These are phyloP conservation scores for Apogon hyalosoma DNA, from an alignment of 2,797 vertebrate species.

Conservation along the genomic window DNA sequence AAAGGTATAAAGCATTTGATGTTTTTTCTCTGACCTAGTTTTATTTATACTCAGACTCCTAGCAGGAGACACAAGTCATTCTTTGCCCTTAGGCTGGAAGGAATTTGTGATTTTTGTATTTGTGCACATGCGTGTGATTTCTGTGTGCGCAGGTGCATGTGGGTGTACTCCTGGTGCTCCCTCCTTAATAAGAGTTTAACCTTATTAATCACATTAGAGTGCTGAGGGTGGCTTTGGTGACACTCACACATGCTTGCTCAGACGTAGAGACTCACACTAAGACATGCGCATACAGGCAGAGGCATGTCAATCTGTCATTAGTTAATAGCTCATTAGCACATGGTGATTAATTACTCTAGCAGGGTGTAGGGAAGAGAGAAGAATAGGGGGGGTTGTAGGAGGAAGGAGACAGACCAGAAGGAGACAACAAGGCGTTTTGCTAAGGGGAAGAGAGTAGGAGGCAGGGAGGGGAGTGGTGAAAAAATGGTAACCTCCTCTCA, in stretches of 20 bases:
- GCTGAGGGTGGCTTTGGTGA: slow-evolving; percentile 64
- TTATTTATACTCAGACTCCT: slow-evolving; percentile 40
- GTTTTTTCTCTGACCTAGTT: slow-evolving; percentile 54
- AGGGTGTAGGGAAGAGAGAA: slow-evolving; percentile 70
- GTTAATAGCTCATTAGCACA: slow-evolving; percentile 83
- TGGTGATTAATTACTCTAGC: slow-evolving; percentile 82
- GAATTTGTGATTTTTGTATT: slow-evolving; percentile 18
- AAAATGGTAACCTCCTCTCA: slow-evolving; percentile 42
- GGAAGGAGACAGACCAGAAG: slow-evolving; percentile 51
- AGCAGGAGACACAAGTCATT: slow-evolving; percentile 38
- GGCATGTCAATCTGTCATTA: slow-evolving; percentile 82
- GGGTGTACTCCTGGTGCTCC: slow-evolving; percentile 53
- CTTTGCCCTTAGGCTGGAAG: slow-evolving; percentile 34
- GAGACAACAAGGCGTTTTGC: slow-evolving; percentile 55
- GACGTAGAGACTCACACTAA: slow-evolving; percentile 43
- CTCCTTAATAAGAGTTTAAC: slow-evolving; percentile 78
- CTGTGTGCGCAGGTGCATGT: slow-evolving; percentile 32
- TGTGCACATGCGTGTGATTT: slow-evolving; percentile 7
- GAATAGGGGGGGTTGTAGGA: slow-evolving; percentile 41
- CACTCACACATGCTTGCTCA: slow-evolving; percentile 56
- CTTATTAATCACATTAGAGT: slow-evolving; percentile 82
- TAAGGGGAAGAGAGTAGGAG: slow-evolving; percentile 45
- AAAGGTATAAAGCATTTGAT: slow-evolving; percentile 52
- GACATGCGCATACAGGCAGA: slow-evolving; percentile 68
- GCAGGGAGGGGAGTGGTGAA: slow-evolving; percentile 18